A percentile compares a stretch with the other conserved stretches of the same genome.
These are phyloP conservation scores for Cephus pygmeus DNA, from an alignment of 2,888 invertebrate genomes.

Conservation along the genomic window DNA sequence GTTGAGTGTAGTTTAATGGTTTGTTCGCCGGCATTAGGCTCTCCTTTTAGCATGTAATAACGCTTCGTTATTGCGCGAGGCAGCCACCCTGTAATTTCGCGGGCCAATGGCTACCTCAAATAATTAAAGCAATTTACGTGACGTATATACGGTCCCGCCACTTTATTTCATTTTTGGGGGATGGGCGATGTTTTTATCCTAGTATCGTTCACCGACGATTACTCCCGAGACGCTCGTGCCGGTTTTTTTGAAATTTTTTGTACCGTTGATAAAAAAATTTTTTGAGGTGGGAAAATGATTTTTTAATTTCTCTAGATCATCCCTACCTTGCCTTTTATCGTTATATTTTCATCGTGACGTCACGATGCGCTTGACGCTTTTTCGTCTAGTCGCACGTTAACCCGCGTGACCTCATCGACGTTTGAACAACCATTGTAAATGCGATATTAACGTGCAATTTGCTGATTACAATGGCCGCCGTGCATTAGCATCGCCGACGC, in stretches of 20 bases:
- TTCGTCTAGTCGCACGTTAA: background rate
- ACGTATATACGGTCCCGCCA: background rate
- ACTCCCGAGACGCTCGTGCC: background rate
- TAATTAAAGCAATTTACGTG: slow-evolving; percentile 43
- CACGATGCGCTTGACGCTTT: background rate
- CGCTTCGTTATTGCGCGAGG: slow-evolving; percentile 5
- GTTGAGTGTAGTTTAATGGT: slow-evolving; percentile 56
- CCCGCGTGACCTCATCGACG: background rate
- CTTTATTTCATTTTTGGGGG: background rate
- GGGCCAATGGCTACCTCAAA: slow-evolving; percentile 30
- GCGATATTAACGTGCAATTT: slow-evolving; percentile 20
- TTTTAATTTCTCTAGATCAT: too few species aligned
- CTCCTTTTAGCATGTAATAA: slow-evolving; percentile 21
- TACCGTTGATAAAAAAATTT: too few species aligned
- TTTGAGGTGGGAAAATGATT: too few species aligned
- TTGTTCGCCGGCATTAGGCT: slow-evolving; percentile 45
- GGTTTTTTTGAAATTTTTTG: background rate
- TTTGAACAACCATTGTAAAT: background rate
- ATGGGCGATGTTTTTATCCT: too few species aligned
- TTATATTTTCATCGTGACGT: background rate
- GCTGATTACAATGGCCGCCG: background rate
- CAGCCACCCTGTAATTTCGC: slow-evolving; percentile 23
- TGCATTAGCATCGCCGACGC: background rate
- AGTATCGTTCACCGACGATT: background rate
- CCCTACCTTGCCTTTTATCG: background rate